Conservation (phyloP, 2,888 invertebrate species). For the Lacanobia wlatinum region DNA sequence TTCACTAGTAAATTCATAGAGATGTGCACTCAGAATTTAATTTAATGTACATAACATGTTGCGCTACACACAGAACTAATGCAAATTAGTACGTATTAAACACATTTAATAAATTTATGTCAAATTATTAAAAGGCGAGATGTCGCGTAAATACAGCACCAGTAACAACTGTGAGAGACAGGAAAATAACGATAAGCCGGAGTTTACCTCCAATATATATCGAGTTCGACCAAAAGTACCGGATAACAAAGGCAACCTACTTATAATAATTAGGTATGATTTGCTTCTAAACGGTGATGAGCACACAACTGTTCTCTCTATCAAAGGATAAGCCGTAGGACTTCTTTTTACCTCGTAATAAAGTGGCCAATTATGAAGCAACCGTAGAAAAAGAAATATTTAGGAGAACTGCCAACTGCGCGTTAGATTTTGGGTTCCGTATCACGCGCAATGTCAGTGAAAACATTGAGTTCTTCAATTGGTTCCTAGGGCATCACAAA, state of each 20-base stretch:
- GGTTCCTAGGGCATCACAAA: background rate
- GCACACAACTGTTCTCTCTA: constrained; percentile 22
- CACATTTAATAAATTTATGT: background rate
- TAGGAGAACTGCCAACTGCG: background rate
- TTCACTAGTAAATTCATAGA: background rate
- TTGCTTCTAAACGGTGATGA: constrained; percentile 25
- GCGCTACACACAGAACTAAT: background rate
- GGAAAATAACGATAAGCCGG: constrained; percentile 1
- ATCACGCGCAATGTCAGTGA: no score
- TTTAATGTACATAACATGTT: background rate
- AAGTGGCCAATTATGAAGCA: constrained; percentile 40
- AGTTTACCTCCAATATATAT: constrained; percentile 23
- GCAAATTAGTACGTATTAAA: background rate
- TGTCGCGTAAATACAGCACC: background rate
- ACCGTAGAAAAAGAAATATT: constrained; percentile 5
- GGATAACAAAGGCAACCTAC: constrained; percentile 2
- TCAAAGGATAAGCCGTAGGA: constrained; percentile 22
- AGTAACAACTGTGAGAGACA: background rate
- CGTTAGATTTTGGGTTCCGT: background rate
- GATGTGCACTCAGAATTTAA: background rate
- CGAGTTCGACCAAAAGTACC: constrained; percentile 10
- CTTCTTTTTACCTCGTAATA: constrained; percentile 7
- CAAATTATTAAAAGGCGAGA: background rate
- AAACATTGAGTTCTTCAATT: background rate
- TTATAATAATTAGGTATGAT: constrained; percentile 32